Conservation (phyloP, 2,113 vertebrate genomes). For the Ranitomeya variabilis region DNA sequence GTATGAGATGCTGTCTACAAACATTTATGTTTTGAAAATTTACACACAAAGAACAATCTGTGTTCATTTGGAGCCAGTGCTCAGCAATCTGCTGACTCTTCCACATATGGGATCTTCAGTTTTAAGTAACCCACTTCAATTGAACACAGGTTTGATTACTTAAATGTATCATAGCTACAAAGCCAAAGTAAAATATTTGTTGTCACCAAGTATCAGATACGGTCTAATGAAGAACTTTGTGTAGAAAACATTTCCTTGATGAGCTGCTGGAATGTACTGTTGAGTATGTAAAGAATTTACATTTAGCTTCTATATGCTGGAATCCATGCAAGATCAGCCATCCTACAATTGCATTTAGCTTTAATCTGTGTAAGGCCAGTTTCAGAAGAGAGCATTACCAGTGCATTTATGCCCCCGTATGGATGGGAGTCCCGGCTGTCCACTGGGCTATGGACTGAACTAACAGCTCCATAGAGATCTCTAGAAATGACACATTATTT, state of each 20-base stretch:
- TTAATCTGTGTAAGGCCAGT: too few species aligned
- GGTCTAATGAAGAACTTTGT: not conserved
- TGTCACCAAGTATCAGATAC: slow-evolving; percentile 29
- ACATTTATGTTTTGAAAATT: not conserved
- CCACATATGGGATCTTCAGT: slow-evolving; percentile 11
- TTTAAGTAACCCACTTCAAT: slow-evolving; percentile 34
- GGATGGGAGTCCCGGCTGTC: too few species aligned
- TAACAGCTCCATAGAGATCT: too few species aligned
- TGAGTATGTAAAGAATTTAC: not conserved
- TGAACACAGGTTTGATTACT: slow-evolving; percentile 20
- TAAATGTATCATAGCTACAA: slow-evolving; percentile 43
- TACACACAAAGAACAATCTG: slow-evolving; percentile 41
- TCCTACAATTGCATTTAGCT: too few species aligned
- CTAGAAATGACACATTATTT: too few species aligned
- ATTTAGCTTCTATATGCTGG: too few species aligned
- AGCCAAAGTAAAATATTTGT: slow-evolving; percentile 22
- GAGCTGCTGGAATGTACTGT: not conserved
- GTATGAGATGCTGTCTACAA: slow-evolving; percentile 4
- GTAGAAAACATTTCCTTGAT: slow-evolving; percentile 15
- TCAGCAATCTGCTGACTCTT: slow-evolving; percentile 24
- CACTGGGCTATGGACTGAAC: too few species aligned
- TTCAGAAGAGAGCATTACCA: too few species aligned
- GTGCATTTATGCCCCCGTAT: too few species aligned
- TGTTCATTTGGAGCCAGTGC: slow-evolving; percentile 26
- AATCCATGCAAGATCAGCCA: too few species aligned